A percentile compares a stretch with the other conserved stretches of the same genome.
phyloP scores from a whole-genome alignment of 2,888 invertebrate species.

The Hydraecia micacea region DNA sequence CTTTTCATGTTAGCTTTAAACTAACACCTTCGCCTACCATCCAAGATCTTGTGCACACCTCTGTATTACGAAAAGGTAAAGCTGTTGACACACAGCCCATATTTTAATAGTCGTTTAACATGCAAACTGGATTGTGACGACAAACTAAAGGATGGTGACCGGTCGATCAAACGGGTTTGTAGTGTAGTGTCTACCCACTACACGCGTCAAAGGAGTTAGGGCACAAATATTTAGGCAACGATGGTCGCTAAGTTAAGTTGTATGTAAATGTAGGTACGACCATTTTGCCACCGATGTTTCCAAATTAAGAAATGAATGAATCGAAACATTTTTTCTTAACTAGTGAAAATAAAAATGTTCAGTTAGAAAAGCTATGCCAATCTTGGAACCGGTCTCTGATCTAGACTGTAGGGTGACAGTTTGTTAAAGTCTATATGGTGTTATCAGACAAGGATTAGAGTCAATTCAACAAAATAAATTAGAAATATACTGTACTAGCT shows the following conservation, averaged over 20 bases:
- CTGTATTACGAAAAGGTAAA: background rate
- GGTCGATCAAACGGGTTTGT: constrained; percentile 11
- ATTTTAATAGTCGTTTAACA: constrained; percentile 29
- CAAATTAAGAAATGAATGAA: background rate
- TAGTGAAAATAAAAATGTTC: background rate
- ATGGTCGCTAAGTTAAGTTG: background rate
- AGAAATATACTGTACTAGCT: background rate
- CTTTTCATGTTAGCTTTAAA: background rate
- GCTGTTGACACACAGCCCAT: constrained; percentile 6
- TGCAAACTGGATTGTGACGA: constrained; percentile 6
- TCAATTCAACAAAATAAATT: background rate
- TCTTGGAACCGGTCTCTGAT: background rate
- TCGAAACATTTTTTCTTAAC: background rate
- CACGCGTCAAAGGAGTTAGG: constrained; percentile 14
- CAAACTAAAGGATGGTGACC: constrained; percentile 6
- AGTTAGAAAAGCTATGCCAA: background rate
- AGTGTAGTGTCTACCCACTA: constrained; percentile 10
- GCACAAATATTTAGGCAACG: constrained; percentile 18
- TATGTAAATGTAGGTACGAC: background rate
- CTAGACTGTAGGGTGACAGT: background rate
- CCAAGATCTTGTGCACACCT: background rate
- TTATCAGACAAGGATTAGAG: background rate
- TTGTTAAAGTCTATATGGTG: background rate
- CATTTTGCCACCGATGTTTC: background rate
- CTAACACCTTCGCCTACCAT: background rate